A percentile compares a stretch with the other conserved stretches of the same genome.
Evolutionary conservation across 2,113 vertebrate species (phyloP).

Genomic region (Chlamydotis undulata): DNA sequence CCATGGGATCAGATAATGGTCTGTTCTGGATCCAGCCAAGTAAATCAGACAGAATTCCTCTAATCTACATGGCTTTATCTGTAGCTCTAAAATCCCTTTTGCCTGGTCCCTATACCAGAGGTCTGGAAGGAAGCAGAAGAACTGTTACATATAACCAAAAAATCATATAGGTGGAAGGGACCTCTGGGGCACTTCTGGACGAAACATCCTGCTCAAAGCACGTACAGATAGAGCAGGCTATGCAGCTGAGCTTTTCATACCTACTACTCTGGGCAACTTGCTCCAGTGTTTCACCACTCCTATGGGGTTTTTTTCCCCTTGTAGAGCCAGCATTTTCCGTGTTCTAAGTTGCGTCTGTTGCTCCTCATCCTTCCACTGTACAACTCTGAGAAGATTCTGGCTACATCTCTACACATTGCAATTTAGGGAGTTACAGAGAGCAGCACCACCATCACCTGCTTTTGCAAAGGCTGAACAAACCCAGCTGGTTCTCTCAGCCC

Average conservation of each 20-base stretch:
- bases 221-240: neutral
- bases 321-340: neutral
- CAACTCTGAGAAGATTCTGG: neutral
- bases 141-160: neutral
- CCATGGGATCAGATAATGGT: neutral
- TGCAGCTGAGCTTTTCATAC: rapidly evolving
- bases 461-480: neutral
- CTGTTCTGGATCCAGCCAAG: neutral
- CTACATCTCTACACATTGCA: neutral
- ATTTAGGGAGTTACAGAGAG: neutral
- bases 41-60: neutral
- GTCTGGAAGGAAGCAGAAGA: neutral
- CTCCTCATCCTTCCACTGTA: neutral
- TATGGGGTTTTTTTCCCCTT: rapidly evolving
- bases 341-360: neutral
- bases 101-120: neutral
- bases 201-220: neutral
- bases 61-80: rapidly evolving
- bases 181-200: neutral
- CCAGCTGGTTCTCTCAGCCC: neutral
- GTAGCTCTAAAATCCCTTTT: neutral
- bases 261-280: neutral
- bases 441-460: neutral
- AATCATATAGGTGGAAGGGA: neutral
- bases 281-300: neutral